These are phyloP conservation scores for Kryptolebias marmoratus DNA, from an alignment of 2,113 vertebrate species.

Conservation along the genomic window DNA sequence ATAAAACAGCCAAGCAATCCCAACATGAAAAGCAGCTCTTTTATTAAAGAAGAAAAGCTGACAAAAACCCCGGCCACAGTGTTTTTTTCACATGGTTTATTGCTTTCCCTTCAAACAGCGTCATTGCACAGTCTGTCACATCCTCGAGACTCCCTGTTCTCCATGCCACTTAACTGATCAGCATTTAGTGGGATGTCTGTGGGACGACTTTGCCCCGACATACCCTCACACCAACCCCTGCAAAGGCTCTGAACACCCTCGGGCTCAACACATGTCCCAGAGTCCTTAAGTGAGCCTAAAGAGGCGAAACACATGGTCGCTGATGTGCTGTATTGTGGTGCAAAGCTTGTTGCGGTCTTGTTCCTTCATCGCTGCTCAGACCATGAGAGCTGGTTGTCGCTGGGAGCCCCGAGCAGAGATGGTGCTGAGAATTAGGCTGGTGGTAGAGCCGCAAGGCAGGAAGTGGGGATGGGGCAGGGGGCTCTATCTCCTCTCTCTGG, in stretches of 20 bases:
- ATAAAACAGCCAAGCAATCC: constrained; percentile 17
- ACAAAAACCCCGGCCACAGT: constrained; percentile 20
- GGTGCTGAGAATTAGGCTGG: constrained; percentile 45
- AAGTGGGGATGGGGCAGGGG: constrained; percentile 1
- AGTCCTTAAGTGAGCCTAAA: constrained; percentile 57
- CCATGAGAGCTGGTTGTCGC: constrained; percentile 33
- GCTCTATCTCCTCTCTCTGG: constrained; percentile 49
- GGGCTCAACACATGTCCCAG: constrained; percentile 63
- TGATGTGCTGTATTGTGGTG: constrained; percentile 66
- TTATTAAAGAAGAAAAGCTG: constrained; percentile 22
- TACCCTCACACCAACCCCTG: constrained; percentile 41
- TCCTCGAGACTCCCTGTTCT: neutral
- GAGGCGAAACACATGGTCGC: constrained; percentile 61
- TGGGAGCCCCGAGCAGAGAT: constrained; percentile 45
- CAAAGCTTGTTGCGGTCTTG: constrained; percentile 64
- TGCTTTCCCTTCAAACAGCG: constrained; percentile 33
- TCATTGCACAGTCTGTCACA: constrained; percentile 16
- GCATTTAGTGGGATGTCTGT: constrained; percentile 60
- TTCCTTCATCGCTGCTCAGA: constrained; percentile 51
- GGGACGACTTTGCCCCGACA: constrained; percentile 22
- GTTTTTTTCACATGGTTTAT: constrained; percentile 25
- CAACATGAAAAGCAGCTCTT: constrained; percentile 13
- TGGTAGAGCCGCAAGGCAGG: constrained; percentile 39
- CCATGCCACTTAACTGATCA: constrained; percentile 27
- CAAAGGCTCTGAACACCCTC: constrained; percentile 47